Percentiles rank a stretch among this genome's conserved stretches.
Evolutionary conservation across 2,888 invertebrate species (phyloP).

Genomic region (Pediacus dermestoides): DNA sequence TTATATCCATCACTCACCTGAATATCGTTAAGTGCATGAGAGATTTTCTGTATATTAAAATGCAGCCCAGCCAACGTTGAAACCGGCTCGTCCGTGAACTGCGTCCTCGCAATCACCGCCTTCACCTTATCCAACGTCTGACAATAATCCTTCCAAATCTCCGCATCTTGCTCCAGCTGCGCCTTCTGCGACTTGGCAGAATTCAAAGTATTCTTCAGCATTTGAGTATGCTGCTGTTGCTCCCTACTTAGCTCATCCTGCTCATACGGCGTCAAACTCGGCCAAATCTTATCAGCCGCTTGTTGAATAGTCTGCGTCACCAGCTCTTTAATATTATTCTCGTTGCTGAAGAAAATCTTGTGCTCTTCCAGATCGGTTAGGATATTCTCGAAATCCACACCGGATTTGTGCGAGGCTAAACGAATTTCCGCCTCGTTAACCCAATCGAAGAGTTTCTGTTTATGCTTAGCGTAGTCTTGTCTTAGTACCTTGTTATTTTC

Average conservation of each 20-base stretch:
- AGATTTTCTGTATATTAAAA: conserved; percentile 77
- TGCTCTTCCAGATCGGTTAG: conserved; percentile 80
- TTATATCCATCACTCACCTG: conserved; percentile 73
- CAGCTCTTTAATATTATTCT: conserved; percentile 72
- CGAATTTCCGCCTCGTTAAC: conserved; percentile 77
- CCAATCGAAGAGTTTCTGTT: conserved; percentile 78
- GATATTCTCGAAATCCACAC: conserved; percentile 85
- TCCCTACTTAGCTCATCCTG: conserved; percentile 81
- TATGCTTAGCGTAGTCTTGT: conserved; percentile 70
- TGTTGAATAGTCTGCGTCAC: conserved; percentile 79
- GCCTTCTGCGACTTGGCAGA: conserved; percentile 78
- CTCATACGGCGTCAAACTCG: conserved; percentile 74
- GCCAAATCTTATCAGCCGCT: conserved; percentile 84
- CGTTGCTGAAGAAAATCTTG: conserved; percentile 79
- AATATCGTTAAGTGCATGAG: conserved; percentile 69
- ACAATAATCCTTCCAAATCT: conserved; percentile 82
- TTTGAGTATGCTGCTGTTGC: conserved; percentile 75
- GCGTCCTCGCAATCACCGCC: conserved; percentile 69
- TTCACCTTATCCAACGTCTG: conserved; percentile 74
- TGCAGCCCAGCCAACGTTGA: conserved; percentile 77
- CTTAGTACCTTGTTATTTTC: conserved; percentile 73
- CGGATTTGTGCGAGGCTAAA: conserved; percentile 73
- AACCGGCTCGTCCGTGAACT: conserved; percentile 75
- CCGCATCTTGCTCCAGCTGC: conserved; percentile 75
- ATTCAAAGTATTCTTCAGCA: conserved; percentile 76